phyloP scores from a whole-genome alignment of 2,113 vertebrate species.

The Nerophis lumbriciformis region DNA sequence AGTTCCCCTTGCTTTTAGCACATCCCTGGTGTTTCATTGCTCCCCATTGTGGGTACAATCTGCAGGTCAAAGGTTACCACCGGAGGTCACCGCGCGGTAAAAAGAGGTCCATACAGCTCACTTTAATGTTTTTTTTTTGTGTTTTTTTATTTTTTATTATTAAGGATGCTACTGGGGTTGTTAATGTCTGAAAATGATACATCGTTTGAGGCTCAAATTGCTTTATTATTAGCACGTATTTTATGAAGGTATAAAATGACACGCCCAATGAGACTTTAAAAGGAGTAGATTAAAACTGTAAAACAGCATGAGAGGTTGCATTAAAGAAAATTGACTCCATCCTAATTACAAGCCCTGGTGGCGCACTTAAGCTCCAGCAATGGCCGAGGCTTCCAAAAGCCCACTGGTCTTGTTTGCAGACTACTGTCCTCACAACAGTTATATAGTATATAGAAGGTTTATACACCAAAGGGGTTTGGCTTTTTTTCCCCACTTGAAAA shows the following conservation, averaged over 20 bases:
- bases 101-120: slow-evolving; percentile 56
- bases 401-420: slow-evolving; percentile 10
- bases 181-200: slow-evolving; percentile 45
- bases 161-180: slow-evolving; percentile 19
- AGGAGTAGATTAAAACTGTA: slow-evolving; percentile 13
- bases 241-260: slow-evolving; percentile 43
- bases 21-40: slow-evolving; percentile 59
- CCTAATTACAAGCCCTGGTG: slow-evolving; percentile 16
- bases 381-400: background rate
- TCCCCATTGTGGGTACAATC: slow-evolving; percentile 54
- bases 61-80: slow-evolving; percentile 47
- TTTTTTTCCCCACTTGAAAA: too few relatives aligned
- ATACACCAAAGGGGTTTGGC: too few relatives aligned
- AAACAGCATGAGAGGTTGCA: background rate
- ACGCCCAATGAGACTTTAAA: slow-evolving; percentile 29
- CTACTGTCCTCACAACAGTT: background rate
- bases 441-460: background rate
- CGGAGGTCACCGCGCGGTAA: slow-evolving; percentile 47
- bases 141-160: slow-evolving; percentile 32
- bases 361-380: slow-evolving; percentile 5
- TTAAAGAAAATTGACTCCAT: slow-evolving; percentile 25
- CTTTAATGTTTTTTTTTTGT: slow-evolving; percentile 45
- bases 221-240: slow-evolving; percentile 45
- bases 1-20: slow-evolving; percentile 43
- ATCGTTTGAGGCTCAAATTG: slow-evolving; percentile 49